A percentile compares a stretch with the other conserved stretches of the same genome.
These are phyloP conservation scores for Drosophila siamana DNA, from an alignment of 2,888 invertebrate genomes.

Conservation along the genomic window DNA sequence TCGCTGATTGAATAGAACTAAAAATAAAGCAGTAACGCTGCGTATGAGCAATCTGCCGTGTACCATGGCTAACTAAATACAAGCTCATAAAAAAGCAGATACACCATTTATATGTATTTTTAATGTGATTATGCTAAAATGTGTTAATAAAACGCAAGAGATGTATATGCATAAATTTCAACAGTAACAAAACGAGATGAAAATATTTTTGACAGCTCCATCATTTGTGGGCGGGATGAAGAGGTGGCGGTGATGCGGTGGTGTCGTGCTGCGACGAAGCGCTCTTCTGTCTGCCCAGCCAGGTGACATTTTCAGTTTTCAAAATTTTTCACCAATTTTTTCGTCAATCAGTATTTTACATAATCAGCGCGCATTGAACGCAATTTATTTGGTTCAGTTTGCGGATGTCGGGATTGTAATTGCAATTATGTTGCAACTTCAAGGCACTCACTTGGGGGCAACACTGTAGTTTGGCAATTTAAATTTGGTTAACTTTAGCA, in stretches of 20 bases:
- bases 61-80: constrained; percentile 35
- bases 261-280: constrained; percentile 1
- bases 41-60: constrained; percentile 71
- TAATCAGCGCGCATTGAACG: constrained; percentile 65
- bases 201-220: constrained; percentile 72
- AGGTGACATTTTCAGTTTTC: constrained; percentile 69
- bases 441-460: constrained; percentile 62
- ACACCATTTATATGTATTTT: constrained; percentile 35
- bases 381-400: constrained; percentile 21
- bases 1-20: constrained; percentile 82
- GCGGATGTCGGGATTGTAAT: background rate
- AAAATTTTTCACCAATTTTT: constrained; percentile 10
- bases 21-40: constrained; percentile 71
- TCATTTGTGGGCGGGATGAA: constrained; percentile 36
- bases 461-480: constrained; percentile 53
- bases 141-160: constrained; percentile 43
- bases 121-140: constrained; percentile 58
- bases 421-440: background rate
- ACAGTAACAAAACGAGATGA: constrained; percentile 46
- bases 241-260: constrained; percentile 1
- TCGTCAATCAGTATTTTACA: constrained; percentile 58
- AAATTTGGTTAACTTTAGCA: constrained; percentile 62
- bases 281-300: constrained; percentile 31
- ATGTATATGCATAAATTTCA: constrained; percentile 47
- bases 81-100: constrained; percentile 37